Base-by-base conservation (phyloP, 2,888 invertebrate genomes). In the Cordilura impudica region DNA sequence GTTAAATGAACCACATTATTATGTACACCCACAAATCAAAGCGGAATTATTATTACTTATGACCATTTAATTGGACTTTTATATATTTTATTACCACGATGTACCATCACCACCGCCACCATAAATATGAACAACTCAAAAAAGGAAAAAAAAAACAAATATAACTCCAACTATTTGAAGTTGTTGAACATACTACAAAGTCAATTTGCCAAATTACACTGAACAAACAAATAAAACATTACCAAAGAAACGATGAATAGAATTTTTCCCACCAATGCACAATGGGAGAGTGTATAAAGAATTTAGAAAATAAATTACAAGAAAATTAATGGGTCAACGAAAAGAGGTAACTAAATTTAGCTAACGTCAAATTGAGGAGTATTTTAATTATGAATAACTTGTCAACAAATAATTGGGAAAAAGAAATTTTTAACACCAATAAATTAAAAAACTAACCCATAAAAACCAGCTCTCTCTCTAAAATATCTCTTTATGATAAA, bases 21-120 rank as follows among this genome's bases (percentile, higher is more conserved):
- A 83, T 67, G 75, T 75, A 61, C 61, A 79, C 8, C 79, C 88
- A 88, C 87, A 87, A 87, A 88, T 88, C 87, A 88, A 87, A 87
- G 86, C 84, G 87, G 88, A 83, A 87, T 88, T 87, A 88, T 87
- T 88, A 87, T 88, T 87, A 88, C 87, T 87, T 87, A 88, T 87
- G 87, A 85, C 86, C 87, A 87, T 87, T 88, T 87, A 87, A 87
- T 87, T 87, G 87, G 87, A 87, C 87, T 87, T 87, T 86, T 86
- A 87, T 86, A 87, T 85, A 86, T 86, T 88, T 86, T 78, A 78
- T 78, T 78, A 72, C 66, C 71, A 72, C 66, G 29, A 10, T 8
- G 45, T 29, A 56, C 7, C 19, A 60, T 16, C 49, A 31, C 21
- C 26, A 47, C n/a, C 7, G 8, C 12, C 3, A 18, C 18, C 45